Evolutionary conservation across 2,888 invertebrate species (phyloP).

Genomic region (Ecliptopera silaceata): DNA sequence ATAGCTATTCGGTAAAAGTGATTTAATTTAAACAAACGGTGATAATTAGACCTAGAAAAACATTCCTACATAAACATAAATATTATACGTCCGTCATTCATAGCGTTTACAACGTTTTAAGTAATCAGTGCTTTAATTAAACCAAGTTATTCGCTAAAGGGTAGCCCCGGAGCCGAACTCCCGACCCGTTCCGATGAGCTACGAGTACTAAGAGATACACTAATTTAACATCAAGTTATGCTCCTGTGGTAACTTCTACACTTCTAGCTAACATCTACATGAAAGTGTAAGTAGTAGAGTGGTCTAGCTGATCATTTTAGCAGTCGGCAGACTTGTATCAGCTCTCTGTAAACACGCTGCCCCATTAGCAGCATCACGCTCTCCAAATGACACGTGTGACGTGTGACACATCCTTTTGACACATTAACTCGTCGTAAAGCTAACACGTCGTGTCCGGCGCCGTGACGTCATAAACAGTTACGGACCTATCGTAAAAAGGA

Average conservation of each 20-base stretch:
- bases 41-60: too few species aligned
- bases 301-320: too few species aligned
- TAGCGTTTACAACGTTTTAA: not conserved
- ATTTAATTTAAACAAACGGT: too few species aligned
- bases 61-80: too few species aligned
- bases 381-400: not conserved
- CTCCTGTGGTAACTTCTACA: not conserved
- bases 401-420: not conserved
- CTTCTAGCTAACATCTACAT: too few species aligned
- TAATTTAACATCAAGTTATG: not conserved
- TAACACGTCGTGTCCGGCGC: slow-evolving; percentile 8
- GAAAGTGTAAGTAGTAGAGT: too few species aligned
- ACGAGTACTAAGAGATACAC: slow-evolving; percentile 4
- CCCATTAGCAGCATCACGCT: not conserved
- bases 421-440: slow-evolving; percentile 8
- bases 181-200: slow-evolving; percentile 5
- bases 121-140: slow-evolving; percentile 1
- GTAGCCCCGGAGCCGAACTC: slow-evolving; percentile 10
- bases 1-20: too few species aligned
- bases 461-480: slow-evolving; percentile 13
- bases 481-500: slow-evolving; percentile 14
- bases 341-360: not conserved
- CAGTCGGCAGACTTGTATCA: not conserved
- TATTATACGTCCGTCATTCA: not conserved
- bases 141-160: slow-evolving; percentile 20